These are phyloP conservation scores for Onychorhynchus coronatus DNA, from an alignment of 2,113 vertebrate genomes.

Conservation along the genomic window DNA sequence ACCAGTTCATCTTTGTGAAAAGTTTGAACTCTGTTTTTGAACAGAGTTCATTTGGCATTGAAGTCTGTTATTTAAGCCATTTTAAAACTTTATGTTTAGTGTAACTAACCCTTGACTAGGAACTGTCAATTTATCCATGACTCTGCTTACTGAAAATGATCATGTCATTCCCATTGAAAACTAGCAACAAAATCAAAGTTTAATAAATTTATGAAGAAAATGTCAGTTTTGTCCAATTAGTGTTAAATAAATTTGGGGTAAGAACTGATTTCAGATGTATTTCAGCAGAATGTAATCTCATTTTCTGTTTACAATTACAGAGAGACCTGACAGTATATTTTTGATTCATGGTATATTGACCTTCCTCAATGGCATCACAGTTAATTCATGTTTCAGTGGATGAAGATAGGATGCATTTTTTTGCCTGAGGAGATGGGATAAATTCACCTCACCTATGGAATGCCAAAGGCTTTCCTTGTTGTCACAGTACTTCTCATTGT, in stretches of 20 bases:
- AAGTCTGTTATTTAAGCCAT: background rate
- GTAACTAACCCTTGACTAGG: background rate
- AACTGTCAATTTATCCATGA: background rate
- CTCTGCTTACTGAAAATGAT: background rate
- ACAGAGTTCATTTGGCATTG: fast-evolving
- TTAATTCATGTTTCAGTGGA: background rate
- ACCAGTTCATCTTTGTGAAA: background rate
- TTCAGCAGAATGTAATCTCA: background rate
- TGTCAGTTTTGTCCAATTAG: background rate
- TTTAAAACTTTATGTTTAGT: background rate
- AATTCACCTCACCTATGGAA: background rate
- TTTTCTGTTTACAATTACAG: background rate
- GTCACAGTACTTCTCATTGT: background rate
- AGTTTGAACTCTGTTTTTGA: background rate
- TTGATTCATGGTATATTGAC: background rate
- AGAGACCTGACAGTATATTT: background rate
- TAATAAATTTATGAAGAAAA: background rate
- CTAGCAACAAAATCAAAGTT: background rate
- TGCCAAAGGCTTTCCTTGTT: background rate
- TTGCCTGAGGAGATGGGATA: background rate
- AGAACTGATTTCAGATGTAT: background rate
- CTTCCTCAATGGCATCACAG: background rate
- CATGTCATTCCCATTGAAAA: background rate
- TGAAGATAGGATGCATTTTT: background rate
- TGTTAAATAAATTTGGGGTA: background rate